Evolutionary conservation across 1,140 invertebrate genomes (phyloP), one percentile per base, ranked within the genome.

Genomic region (Rhyacophila brunnea): DNA sequence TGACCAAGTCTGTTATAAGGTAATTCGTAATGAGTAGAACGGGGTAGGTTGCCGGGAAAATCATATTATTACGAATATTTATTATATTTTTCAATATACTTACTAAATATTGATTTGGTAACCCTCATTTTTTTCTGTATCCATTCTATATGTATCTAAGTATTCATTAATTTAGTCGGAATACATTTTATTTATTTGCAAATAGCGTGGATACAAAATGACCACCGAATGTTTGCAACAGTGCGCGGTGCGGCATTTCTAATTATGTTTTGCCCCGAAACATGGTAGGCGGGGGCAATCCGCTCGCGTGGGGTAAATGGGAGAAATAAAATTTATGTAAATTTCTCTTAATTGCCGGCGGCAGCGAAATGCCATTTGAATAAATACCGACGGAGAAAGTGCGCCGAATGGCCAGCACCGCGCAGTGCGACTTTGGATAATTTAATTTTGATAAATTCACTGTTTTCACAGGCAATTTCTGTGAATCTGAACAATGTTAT

Each of bases 311-410:
- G 32, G n/a, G n/a, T n/a, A n/a, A 32, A 20, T 19, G 42, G 32
- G 53, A 52, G 28, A 43, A 62, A 62, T 59, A 64, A 64, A 64
- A 55, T 64, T 59, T 59, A 64, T 64, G 61, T 45, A 64, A 59
- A 64, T 64, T 64, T 32, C 11, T 56, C 50, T 48, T 64, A 64
- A 64, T 64, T 64, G 56, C 56, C 61, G 60, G 35, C 60, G 60
- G 55, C 52, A 23, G 57, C 50, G 45, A 56, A 44, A 44, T 55
- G 56, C 55, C 50, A 23, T 64, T 60, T 64, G 61, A 64, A 64
- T 63, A 63, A 63, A 63, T 58, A 58, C 55, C 49, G 50, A 13
- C 49, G 18, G 38, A 52, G 48, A 49, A 50, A 58, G 56, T 43
- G 48, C 19, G 15, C 11, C 15, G 38, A 5, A 40, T n/a, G 6